Base-by-base conservation (phyloP, 2,797 vertebrate genomes). In the Coregonus sp. region DNA sequence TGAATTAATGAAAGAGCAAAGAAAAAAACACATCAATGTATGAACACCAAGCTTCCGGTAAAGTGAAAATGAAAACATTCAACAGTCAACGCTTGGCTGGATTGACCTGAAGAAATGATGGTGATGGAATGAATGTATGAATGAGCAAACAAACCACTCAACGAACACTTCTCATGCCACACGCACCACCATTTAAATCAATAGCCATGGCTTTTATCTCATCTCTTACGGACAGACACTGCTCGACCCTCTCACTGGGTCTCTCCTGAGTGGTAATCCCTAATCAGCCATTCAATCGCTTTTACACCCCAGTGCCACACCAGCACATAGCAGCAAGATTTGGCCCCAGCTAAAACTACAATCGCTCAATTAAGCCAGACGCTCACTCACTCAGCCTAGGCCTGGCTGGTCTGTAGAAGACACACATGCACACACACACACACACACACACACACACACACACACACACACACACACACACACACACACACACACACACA, bases 221-320 rank as follows among this genome's bases (percentile, higher is more conserved):
- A 51, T 65, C 47, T 29, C 25, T 35, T 33, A 75, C 72, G 68
- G 51, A 69, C 73, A 76, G 75, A 87, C 75, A 25, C 18, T 20
- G 78, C 86, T 88, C 84, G 82, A 77, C 81, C 73, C 82, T 88
- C 86, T 87, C 83, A 3, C 74, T 81, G 86, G 84, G 82, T 90
- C 90, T 79, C 85, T 87, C 51, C 67, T 76, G 84, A 89, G 87
- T 91, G 89, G 88, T 89, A 88, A 81, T 73, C 81, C 79, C 84
- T 91, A 90, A 92, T 91, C 88, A 88, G 81, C 81, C 81, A 90
- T 92, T 94, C 91, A 90, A 90, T 92, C 85, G 89, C 84, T 82
- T 89, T 91, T 92, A 91, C 85, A 87, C 88, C 79, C 75, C 83
- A 80, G 76, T 82, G 86, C 80, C 75, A 81, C 84, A 80, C 78